phyloP scores from a whole-genome alignment of 2,113 vertebrate species.

The Todiramphus chloris region DNA sequence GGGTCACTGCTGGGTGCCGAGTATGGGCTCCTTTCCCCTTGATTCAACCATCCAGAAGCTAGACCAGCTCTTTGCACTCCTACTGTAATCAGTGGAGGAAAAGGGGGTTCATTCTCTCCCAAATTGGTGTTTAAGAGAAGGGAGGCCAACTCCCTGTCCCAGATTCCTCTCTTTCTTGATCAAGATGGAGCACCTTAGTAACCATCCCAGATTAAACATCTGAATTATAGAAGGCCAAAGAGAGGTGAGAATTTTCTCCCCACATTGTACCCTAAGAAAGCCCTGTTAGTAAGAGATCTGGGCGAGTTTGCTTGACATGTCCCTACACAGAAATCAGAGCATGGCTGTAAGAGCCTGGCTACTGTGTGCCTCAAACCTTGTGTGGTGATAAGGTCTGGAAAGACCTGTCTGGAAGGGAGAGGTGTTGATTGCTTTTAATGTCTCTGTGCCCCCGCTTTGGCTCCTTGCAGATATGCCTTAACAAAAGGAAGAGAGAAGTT shows the following conservation, averaged over 20 bases:
- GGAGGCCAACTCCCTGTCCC: not conserved
- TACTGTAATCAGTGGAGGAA: not conserved
- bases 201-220: not conserved
- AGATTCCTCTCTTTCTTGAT: not conserved
- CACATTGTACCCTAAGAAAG: not conserved
- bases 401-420: no score
- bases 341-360: no score
- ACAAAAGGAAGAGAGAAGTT: no score
- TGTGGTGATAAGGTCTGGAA: no score
- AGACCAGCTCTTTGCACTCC: not conserved
- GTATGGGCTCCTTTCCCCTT: not conserved
- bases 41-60: not conserved
- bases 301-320: not conserved
- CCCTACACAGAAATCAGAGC: not conserved
- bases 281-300: not conserved
- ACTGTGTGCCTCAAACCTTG: no score
- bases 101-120: not conserved
- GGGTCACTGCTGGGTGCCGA: rapidly evolving
- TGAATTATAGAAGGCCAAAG: not conserved
- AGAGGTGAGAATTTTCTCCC: not conserved
- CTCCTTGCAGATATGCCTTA: no score
- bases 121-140: not conserved
- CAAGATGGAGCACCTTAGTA: not conserved
- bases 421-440: no score
- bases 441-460: no score